Conservation (phyloP, 2,797 vertebrate genomes). For the Sebastes trivittatus region DNA sequence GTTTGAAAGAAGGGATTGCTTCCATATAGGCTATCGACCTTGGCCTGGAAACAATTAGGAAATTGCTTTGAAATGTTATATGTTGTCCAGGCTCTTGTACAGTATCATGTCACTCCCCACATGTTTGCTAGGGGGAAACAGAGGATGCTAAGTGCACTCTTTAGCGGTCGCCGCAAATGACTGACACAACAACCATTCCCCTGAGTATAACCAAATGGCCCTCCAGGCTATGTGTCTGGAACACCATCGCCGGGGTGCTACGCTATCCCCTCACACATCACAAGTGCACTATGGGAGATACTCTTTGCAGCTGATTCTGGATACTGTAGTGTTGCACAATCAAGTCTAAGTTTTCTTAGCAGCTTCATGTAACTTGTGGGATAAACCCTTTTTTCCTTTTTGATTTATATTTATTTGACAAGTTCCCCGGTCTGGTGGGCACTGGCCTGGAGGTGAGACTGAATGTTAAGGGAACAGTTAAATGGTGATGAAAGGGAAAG, state of each 20-base stretch:
- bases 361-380: slow-evolving; percentile 40
- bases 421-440: slow-evolving; percentile 71
- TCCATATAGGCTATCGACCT: slow-evolving; percentile 82
- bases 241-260: slow-evolving; percentile 47
- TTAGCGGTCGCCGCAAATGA: slow-evolving; percentile 75
- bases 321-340: slow-evolving; percentile 3
- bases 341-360: slow-evolving; percentile 20
- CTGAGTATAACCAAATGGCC: slow-evolving; percentile 75
- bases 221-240: slow-evolving; percentile 64
- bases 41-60: slow-evolving; percentile 87
- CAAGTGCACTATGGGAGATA: slow-evolving; percentile 42
- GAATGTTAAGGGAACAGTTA: slow-evolving; percentile 77
- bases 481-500: slow-evolving; percentile 83
- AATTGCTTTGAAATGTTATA: slow-evolving; percentile 87
- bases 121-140: slow-evolving; percentile 78
- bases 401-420: slow-evolving; percentile 85
- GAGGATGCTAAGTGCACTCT: slow-evolving; percentile 82
- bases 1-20: slow-evolving; percentile 82
- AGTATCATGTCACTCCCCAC: slow-evolving; percentile 85
- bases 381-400: slow-evolving; percentile 70
- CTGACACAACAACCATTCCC: slow-evolving; percentile 76
- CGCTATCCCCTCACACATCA: slow-evolving; percentile 7
- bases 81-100: slow-evolving; percentile 84
- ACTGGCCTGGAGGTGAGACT: slow-evolving; percentile 74
- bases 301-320: slow-evolving; percentile 18